Base-by-base conservation (phyloP, 2,888 invertebrate genomes). In the Rhagophthalmus giganteus region DNA sequence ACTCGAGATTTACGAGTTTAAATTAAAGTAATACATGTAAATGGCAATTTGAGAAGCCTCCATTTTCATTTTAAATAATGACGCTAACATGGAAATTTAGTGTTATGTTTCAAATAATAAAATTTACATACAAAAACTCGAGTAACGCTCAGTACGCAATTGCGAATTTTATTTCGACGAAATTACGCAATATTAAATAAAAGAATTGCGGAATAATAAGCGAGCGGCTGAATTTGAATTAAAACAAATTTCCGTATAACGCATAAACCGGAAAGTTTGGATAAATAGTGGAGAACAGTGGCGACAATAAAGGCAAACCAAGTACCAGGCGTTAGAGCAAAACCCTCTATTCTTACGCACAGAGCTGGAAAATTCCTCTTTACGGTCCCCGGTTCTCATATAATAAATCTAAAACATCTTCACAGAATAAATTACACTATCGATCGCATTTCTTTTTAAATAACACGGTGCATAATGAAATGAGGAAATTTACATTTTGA, bases 291-390 rank as follows among this genome's bases (percentile, higher is more conserved):
- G 40, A 30, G 14, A 47, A 48, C 40, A 34, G 28, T 35, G 48
- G 49, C 30, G 35, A 42, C 42, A 49, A 49, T 49, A 42, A 49
- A 42, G 41, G 35, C 49, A 41, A 27, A 42, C 45, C 41, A 41
- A 40, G 33, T 35, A 44, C 44, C 50, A 35, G 35, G 48, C 37
- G 42, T 51, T 46, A 45, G 42, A 44, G 54, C 48, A 48, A 35
- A 46, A 26, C 47, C 41, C 46, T 54, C 50, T 48, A 57, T 57
- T 54, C 52, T 54, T 48, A 55, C 32, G 47, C 58, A 55, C 37
- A 48, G 54, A 48, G 33, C 53, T 54, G 58, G 58, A 58, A 55
- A 58, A 58, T 57, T 54, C 50, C 45, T 48, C 49, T 51, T 58
- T 54, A 55, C 54, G 51, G 51, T 50, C 48, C 32, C 53, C 50